phyloP scores from a whole-genome alignment of 2,113 vertebrate genomes.

The Periophthalmodon schlosseri region DNA sequence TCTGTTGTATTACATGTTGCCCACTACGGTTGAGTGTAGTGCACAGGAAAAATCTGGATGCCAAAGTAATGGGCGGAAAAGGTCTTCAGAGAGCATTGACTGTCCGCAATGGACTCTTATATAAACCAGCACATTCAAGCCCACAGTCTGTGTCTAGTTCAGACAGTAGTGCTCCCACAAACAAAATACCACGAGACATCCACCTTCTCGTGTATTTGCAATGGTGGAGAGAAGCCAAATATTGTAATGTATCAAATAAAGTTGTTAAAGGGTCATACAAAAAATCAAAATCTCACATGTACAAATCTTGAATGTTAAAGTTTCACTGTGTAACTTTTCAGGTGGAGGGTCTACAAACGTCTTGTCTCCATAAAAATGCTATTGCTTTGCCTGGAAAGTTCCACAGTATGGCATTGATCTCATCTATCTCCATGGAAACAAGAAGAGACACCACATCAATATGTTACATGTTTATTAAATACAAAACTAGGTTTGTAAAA shows the following conservation, averaged over 20 bases:
- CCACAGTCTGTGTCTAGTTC: constrained; percentile 1
- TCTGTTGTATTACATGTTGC: neutral
- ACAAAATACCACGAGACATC: constrained; percentile 1
- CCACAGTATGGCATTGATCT: too few relatives aligned
- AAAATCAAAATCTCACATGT: neutral
- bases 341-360: too few relatives aligned
- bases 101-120: constrained; percentile 6
- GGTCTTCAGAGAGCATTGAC: constrained; percentile 9
- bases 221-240: neutral
- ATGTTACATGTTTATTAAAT: too few relatives aligned
- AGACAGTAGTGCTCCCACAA: constrained; percentile 5
- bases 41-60: constrained; percentile 5
- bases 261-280: neutral
- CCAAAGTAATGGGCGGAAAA: constrained; percentile 13
- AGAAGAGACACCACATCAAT: too few relatives aligned
- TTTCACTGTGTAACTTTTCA: too few relatives aligned
- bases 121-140: constrained; percentile 4
- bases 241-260: neutral
- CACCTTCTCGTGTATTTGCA: neutral
- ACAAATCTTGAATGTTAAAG: too few relatives aligned
- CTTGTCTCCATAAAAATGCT: too few relatives aligned
- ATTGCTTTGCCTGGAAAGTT: too few relatives aligned
- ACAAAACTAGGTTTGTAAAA: too few relatives aligned
- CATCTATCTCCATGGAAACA: too few relatives aligned
- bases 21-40: constrained; percentile 1